These are phyloP conservation scores for Brachirus orientalis DNA, from an alignment of 2,113 vertebrate species.

Conservation along the genomic window DNA sequence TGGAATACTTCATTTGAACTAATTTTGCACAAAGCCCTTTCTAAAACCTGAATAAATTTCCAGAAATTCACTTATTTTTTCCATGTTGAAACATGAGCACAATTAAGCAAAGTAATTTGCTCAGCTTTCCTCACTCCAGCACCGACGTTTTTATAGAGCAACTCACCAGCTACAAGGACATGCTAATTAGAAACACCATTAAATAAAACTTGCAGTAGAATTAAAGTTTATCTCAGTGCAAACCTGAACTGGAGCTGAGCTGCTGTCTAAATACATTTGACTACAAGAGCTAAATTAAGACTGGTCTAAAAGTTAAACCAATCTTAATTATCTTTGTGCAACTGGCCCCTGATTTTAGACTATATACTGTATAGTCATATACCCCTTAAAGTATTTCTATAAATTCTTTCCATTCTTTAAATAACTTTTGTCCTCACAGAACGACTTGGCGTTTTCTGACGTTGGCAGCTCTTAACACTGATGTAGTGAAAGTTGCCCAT, in stretches of 20 bases:
- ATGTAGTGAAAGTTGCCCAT: conserved; percentile 24
- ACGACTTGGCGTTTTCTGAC: conserved; percentile 32
- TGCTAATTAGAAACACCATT: background rate
- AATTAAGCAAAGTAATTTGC: background rate
- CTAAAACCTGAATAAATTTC: background rate
- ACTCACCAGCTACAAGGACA: too few relatives aligned
- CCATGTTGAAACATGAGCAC: background rate
- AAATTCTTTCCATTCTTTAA: too few relatives aligned
- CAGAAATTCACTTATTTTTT: background rate
- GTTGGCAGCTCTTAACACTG: conserved; percentile 40
- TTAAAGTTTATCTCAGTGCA: background rate
- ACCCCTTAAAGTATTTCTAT: too few relatives aligned
- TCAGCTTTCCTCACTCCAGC: background rate
- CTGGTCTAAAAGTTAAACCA: background rate
- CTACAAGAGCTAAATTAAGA: too few relatives aligned
- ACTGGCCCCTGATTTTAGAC: background rate
- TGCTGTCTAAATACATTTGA: background rate
- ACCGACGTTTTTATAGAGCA: background rate
- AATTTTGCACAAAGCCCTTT: background rate
- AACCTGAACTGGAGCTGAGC: background rate
- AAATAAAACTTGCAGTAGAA: background rate
- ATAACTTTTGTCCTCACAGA: conserved; percentile 23
- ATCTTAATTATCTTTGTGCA: background rate
- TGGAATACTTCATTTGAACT: background rate
- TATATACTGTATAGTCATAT: background rate